These are phyloP conservation scores for Podargus strigoides DNA, from an alignment of 2,797 vertebrate genomes.

Conservation along the genomic window DNA sequence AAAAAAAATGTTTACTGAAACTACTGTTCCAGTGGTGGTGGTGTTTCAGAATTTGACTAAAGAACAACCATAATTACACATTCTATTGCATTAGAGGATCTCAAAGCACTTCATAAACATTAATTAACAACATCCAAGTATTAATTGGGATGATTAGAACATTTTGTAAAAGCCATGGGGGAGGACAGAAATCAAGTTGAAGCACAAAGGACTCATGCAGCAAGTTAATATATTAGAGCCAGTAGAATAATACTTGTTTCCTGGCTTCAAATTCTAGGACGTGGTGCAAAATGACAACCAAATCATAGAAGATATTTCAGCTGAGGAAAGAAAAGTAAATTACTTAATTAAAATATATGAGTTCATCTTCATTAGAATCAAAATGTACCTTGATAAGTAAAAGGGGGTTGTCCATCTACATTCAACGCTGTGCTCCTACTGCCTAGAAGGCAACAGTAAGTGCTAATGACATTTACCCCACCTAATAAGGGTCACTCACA, in stretches of 20 bases:
- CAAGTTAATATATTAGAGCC: slow-evolving; percentile 22
- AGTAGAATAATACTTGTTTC: neutral
- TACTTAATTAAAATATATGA: slow-evolving; percentile 65
- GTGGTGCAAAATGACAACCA: neutral
- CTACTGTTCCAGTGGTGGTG: neutral
- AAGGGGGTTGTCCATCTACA: slow-evolving; percentile 21
- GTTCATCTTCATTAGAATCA: slow-evolving; percentile 33
- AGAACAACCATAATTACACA: slow-evolving; percentile 24
- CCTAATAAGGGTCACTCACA: slow-evolving; percentile 74
- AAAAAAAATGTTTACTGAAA: neutral
- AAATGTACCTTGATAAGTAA: slow-evolving; percentile 40
- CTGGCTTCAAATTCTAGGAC: neutral
- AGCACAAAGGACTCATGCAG: slow-evolving; percentile 1
- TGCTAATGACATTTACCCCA: slow-evolving; percentile 74
- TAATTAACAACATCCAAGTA: slow-evolving; percentile 43
- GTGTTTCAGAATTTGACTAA: slow-evolving; percentile 17
- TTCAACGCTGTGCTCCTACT: slow-evolving; percentile 40
- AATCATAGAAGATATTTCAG: neutral
- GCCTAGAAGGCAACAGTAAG: slow-evolving; percentile 65
- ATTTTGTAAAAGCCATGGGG: slow-evolving; percentile 13
- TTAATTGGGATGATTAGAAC: slow-evolving; percentile 43
- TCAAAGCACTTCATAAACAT: slow-evolving; percentile 43
- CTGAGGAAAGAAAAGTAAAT: neutral
- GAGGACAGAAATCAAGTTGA: slow-evolving; percentile 18
- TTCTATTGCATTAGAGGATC: slow-evolving; percentile 46